Percentiles rank a stretch among this genome's conserved stretches.
Conservation (phyloP, 2,797 vertebrate species). For the Lindbergichthys nudifrons region DNA sequence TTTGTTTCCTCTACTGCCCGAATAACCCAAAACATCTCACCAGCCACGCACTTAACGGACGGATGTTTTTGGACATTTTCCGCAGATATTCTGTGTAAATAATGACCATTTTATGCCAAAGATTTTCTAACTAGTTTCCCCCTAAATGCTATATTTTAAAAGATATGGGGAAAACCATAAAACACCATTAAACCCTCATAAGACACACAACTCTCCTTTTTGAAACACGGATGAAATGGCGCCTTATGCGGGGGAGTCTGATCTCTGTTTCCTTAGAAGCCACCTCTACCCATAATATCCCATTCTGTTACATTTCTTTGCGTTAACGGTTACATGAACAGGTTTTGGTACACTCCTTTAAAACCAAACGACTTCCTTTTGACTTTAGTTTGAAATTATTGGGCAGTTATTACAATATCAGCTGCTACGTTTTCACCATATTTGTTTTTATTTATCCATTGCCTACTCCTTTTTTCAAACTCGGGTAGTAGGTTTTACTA, state of each 20-base stretch:
- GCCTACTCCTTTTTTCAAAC: conserved; percentile 14
- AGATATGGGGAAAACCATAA: background rate
- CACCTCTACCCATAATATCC: background rate
- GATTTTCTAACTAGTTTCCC: conserved; percentile 40
- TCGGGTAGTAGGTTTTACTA: conserved; percentile 31
- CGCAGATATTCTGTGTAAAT: conserved; percentile 19
- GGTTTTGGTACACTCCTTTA: conserved; percentile 16
- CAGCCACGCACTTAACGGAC: background rate
- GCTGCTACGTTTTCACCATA: conserved; percentile 22
- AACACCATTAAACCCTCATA: background rate
- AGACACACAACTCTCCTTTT: background rate
- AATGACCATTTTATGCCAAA: conserved; percentile 54
- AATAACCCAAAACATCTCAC: background rate
- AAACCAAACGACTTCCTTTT: conserved; percentile 26
- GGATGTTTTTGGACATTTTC: background rate
- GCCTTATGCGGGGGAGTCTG: background rate
- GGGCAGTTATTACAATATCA: conserved; percentile 54
- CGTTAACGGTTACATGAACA: background rate
- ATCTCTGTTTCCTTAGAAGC: background rate
- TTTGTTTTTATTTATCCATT: conserved; percentile 28
- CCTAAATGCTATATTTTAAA: conserved; percentile 21
- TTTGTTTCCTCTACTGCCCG: background rate
- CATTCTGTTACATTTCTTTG: background rate
- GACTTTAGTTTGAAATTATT: conserved; percentile 26
- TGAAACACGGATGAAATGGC: background rate